These are phyloP conservation scores for Acanthosepion pharaonis DNA, from an alignment of 2,888 invertebrate genomes.

Conservation along the genomic window DNA sequence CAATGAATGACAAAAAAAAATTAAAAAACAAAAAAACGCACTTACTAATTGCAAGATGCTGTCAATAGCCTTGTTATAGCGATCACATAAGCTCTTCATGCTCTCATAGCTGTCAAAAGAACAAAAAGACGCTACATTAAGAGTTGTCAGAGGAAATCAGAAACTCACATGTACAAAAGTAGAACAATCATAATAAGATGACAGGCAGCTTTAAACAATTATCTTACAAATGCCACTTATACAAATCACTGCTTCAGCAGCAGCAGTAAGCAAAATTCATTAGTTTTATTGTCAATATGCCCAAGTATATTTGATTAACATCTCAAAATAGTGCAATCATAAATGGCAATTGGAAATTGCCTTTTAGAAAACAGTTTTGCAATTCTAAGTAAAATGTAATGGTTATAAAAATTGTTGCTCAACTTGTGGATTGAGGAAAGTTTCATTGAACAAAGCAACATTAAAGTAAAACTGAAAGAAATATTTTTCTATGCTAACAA, in stretches of 20 bases:
- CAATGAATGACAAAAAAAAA: background rate
- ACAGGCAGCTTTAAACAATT: background rate
- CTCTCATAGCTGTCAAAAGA: conserved; percentile 68
- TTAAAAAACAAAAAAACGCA: conserved; percentile 40
- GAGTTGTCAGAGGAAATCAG: conserved; percentile 25
- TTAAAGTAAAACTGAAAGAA: no score
- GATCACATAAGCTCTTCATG: conserved; percentile 72
- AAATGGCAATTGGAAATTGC: background rate
- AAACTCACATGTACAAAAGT: background rate
- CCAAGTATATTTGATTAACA: background rate
- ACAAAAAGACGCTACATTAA: background rate
- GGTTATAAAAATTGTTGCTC: no score
- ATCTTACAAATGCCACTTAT: background rate
- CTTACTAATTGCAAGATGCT: conserved; percentile 69
- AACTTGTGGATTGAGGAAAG: no score
- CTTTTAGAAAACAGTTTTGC: background rate
- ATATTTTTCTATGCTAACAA: no score
- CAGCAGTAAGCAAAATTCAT: background rate
- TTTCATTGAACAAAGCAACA: no score
- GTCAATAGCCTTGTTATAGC: conserved; percentile 73
- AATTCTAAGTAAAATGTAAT: background rate
- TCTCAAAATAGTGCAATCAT: background rate
- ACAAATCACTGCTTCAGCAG: background rate
- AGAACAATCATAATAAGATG: background rate
- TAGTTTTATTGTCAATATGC: background rate